These are phyloP conservation scores for Burhinus oedicnemus DNA, from an alignment of 2,113 vertebrate species.

Conservation along the genomic window DNA sequence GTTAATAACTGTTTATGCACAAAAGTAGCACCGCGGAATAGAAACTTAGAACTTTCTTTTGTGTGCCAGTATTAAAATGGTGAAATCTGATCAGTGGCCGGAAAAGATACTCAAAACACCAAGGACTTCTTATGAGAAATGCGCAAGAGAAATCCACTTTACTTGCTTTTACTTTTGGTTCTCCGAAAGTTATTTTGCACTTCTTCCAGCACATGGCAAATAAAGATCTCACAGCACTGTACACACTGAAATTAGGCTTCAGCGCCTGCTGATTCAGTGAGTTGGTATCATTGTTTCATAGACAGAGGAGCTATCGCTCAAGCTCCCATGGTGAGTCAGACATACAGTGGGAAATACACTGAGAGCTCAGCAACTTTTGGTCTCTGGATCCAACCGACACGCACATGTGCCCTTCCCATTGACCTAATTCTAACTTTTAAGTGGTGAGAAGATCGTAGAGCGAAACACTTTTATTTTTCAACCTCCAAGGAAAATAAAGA, in stretches of 20 bases:
- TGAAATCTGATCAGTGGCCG: not conserved
- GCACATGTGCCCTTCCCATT: not conserved
- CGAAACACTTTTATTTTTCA: not conserved
- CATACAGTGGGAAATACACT: not conserved
- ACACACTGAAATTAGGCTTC: not conserved
- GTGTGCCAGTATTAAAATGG: not conserved
- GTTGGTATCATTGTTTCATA: not conserved
- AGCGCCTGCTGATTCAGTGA: not conserved
- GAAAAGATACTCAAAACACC: not conserved
- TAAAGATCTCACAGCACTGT: not conserved
- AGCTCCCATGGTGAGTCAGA: not conserved
- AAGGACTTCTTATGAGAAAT: not conserved
- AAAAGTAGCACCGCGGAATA: not conserved
- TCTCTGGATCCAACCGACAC: not conserved
- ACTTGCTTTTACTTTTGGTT: not conserved
- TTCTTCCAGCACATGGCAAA: not conserved
- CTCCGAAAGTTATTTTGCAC: not conserved
- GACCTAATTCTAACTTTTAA: not conserved
- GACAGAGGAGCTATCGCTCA: not conserved
- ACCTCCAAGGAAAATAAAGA: not conserved
- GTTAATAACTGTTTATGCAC: not conserved
- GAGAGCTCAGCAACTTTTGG: not conserved
- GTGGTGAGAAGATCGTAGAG: not conserved
- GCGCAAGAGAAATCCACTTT: not conserved
- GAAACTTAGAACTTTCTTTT: constrained; percentile 29